These are phyloP conservation scores for Meteorus colon DNA, from an alignment of 2,888 invertebrate genomes.

Conservation along the genomic window DNA sequence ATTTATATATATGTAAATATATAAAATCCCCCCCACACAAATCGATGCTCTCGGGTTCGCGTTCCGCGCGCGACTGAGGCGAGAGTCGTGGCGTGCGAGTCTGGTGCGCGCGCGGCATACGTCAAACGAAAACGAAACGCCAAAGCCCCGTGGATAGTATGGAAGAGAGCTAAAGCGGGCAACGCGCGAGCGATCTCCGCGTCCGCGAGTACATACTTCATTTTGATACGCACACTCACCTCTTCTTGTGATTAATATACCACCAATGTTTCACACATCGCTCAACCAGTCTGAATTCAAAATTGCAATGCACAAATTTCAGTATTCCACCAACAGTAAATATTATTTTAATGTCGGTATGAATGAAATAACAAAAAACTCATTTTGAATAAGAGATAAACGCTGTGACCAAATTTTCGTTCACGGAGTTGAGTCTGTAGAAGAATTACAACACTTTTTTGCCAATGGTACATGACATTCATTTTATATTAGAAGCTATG, in stretches of 20 bases:
- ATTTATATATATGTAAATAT: neutral
- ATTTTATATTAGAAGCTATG: no score
- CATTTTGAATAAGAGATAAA: no score
- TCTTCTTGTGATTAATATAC: conserved; percentile 15
- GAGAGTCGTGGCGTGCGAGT: conserved; percentile 46
- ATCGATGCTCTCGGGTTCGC: conserved; percentile 65
- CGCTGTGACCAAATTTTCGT: no score
- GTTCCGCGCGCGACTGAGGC: conserved; percentile 69
- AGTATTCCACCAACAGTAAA: conserved; percentile 10
- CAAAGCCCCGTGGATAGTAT: conserved; percentile 41
- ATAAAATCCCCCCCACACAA: conserved; percentile 48
- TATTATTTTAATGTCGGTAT: neutral
- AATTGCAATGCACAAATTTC: neutral
- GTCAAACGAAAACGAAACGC: conserved; percentile 57
- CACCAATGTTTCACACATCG: conserved; percentile 19
- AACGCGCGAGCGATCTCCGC: conserved; percentile 34
- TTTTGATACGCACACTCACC: conserved; percentile 48
- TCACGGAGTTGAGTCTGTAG: no score
- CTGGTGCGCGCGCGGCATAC: conserved; percentile 45
- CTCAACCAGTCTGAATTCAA: neutral
- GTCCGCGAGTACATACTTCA: conserved; percentile 15
- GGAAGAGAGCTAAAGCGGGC: conserved; percentile 53
- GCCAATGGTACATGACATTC: no score
- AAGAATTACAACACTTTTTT: no score
- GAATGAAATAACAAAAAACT: no score